Base-by-base conservation (phyloP, 1,140 invertebrate species). In the Ceratitis capitata region DNA sequence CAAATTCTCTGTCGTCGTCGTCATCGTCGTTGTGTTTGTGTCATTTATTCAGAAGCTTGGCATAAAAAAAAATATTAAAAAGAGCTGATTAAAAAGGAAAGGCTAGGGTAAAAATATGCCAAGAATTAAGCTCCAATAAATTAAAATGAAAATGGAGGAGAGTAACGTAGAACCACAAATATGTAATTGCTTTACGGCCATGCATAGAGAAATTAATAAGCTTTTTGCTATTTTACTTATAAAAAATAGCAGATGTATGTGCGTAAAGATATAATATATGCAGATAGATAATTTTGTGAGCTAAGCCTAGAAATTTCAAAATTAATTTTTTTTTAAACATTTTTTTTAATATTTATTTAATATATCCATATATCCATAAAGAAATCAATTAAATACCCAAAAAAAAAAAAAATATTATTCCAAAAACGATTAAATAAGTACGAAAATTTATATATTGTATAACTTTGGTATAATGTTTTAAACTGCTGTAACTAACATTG, bases 171-270 rank as follows among this genome's bases (percentile, higher is more conserved):
- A n/a, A n/a, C n/a, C n/a, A n/a, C n/a, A n/a, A 78, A 42, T 45
- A 23, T 45, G 29, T 12, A 78, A 78, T 78, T 26, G 69, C 69
- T 78, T n/a, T 78, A 39, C 39, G 69, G 69, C 69, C 69, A 78
- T 74, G 29, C 35, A 42, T 45, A 78, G 69, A 47, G 5, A 78
- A 78, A n/a, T 78, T 78, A 45, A 45, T 78, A 78, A 78, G 69
- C 69, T 47, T 78, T 69, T 78, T 78, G 69, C 69, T 78, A 78
- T 47, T 78, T 78, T 45, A 78, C n/a, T 78, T 9, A 26, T 78
- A 78, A 78, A 39, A 35, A 26, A 12, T 12, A 26, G n/a, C n/a
- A n/a, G n/a, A n/a, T n/a, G 51, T 56, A 56, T n/a, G n/a, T 56
- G n/a, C 19, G 51, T 56, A 56, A 4, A 56, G 14, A n/a, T 42